Percentiles rank a stretch among this genome's conserved stretches.
These are phyloP conservation scores for Caenorhabditis angaria DNA, from an alignment of 2,888 invertebrate species.

Conservation along the genomic window DNA sequence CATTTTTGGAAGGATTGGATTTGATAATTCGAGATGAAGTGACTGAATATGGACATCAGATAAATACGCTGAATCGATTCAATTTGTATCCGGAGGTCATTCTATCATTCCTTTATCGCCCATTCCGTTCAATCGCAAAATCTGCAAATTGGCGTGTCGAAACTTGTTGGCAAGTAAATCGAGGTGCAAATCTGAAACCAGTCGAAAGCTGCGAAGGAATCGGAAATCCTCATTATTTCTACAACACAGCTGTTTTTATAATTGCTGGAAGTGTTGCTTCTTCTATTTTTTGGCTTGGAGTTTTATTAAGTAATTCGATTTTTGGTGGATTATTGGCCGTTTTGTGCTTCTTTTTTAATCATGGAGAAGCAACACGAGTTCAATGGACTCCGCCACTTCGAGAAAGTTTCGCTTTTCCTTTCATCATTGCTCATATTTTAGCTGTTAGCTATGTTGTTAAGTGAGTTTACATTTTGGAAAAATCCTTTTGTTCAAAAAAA, in stretches of 20 bases:
- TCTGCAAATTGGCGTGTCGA: conserved; percentile 72
- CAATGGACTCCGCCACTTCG: conserved; percentile 87
- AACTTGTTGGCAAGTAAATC: conserved; percentile 77
- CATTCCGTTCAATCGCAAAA: conserved; percentile 74
- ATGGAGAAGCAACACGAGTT: conserved; percentile 83
- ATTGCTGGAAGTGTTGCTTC: conserved; percentile 81
- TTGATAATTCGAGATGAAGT: conserved; percentile 79
- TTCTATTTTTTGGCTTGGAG: conserved; percentile 78
- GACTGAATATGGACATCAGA: conserved; percentile 84
- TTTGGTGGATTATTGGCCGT: conserved; percentile 81
- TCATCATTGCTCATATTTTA: conserved; percentile 82
- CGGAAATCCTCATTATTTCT: conserved; percentile 84
- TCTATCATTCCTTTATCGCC: conserved; percentile 76
- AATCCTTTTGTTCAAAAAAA: too few species aligned
- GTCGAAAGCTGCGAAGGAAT: conserved; percentile 83
- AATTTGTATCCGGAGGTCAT: conserved; percentile 83
- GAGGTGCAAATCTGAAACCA: conserved; percentile 78
- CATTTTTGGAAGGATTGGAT: conserved; percentile 78
- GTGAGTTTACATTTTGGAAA: conserved; percentile 42
- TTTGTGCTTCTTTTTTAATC: conserved; percentile 83
- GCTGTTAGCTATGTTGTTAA: conserved; percentile 77
- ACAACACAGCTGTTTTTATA: conserved; percentile 82
- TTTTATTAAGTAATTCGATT: conserved; percentile 78
- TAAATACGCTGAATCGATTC: conserved; percentile 85
- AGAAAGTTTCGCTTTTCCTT: conserved; percentile 86